Evolutionary conservation across 2,888 invertebrate genomes (phyloP).

Genomic region (Andricus quercusramuli): DNA sequence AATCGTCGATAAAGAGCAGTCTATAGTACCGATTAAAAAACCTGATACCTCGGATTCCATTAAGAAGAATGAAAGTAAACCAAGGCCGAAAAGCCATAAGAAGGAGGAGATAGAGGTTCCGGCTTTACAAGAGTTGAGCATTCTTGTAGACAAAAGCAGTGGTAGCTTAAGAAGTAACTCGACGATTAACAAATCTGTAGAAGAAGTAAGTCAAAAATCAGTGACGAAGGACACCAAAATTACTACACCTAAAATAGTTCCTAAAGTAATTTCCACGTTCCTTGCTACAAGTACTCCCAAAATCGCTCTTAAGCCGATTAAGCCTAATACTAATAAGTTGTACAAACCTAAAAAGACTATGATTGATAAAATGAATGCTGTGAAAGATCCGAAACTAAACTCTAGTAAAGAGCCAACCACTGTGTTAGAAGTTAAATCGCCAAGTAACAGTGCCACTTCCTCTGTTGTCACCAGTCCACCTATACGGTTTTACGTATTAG

Average conservation of each 20-base stretch:
- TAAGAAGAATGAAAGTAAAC: slow-evolving; percentile 3
- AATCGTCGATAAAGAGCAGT: not conserved
- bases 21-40: not conserved
- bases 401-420: not conserved
- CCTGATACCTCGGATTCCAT: not conserved
- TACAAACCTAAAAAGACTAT: slow-evolving; percentile 69
- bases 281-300: slow-evolving; percentile 29
- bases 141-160: slow-evolving; percentile 31
- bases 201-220: slow-evolving; percentile 16
- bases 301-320: slow-evolving; percentile 38
- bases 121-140: slow-evolving; percentile 49
- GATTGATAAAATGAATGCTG: slow-evolving; percentile 67
- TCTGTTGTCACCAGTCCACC: not conserved
- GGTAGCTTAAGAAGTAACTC: not conserved
- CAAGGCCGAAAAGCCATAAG: slow-evolving; percentile 38
- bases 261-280: slow-evolving; percentile 18
- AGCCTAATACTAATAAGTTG: slow-evolving; percentile 51
- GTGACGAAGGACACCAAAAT: not conserved
- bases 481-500: not conserved
- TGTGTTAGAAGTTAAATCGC: not conserved
- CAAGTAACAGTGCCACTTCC: not conserved
- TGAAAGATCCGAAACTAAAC: slow-evolving; percentile 59
- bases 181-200: not conserved
- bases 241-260: slow-evolving; percentile 18
- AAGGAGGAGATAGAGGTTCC: slow-evolving; percentile 42